Percentiles rank a stretch among this genome's conserved stretches.
phyloP scores from a whole-genome alignment of 2,888 invertebrate genomes.

The Diarsia brunnea region DNA sequence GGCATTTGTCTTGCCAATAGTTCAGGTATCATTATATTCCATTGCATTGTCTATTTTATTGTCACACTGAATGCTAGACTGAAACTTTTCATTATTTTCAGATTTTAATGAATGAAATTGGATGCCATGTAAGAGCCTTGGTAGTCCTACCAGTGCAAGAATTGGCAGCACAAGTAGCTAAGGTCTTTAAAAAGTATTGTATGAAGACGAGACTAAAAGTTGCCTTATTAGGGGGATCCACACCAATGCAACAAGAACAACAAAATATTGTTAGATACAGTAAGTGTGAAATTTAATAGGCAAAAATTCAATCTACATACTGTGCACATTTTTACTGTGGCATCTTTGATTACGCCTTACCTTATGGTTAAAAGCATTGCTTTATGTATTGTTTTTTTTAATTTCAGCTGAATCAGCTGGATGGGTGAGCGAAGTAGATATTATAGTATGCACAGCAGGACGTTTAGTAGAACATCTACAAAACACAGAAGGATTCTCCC shows the following conservation, averaged over 20 bases:
- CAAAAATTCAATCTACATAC: neutral
- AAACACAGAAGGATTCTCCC: constrained; percentile 94
- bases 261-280: constrained; percentile 90
- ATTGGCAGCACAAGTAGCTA: constrained; percentile 96
- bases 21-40: constrained; percentile 90
- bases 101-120: constrained; percentile 91
- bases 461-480: constrained; percentile 97
- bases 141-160: constrained; percentile 98
- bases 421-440: constrained; percentile 93
- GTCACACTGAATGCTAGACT: neutral
- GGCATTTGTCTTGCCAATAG: constrained; percentile 97
- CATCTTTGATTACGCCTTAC: neutral
- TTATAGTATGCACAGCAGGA: constrained; percentile 98
- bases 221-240: constrained; percentile 93
- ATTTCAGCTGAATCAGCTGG: constrained; percentile 90
- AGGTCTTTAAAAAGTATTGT: constrained; percentile 94
- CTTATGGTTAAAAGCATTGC: neutral
- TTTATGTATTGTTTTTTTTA: neutral
- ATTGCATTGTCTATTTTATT: neutral
- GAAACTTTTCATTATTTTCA: constrained; percentile 74
- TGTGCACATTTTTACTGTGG: neutral
- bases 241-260: constrained; percentile 93
- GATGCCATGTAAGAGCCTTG: constrained; percentile 94
- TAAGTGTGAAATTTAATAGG: constrained; percentile 76
- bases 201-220: constrained; percentile 93